phyloP scores from a whole-genome alignment of 2,797 vertebrate genomes.

The Acanthurus leucopareius region DNA sequence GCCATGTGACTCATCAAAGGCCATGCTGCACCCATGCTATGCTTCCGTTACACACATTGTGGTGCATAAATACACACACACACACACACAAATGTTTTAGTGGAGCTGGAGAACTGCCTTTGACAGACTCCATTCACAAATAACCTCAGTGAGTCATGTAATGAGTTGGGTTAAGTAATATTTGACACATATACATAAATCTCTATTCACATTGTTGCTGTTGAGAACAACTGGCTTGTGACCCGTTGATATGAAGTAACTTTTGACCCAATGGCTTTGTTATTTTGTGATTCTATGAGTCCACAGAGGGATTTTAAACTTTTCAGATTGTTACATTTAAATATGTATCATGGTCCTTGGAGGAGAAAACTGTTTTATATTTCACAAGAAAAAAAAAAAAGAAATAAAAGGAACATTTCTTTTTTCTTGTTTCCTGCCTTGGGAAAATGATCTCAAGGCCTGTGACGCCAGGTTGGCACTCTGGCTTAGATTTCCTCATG shows the following conservation, averaged over 20 bases:
- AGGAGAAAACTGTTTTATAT: background rate
- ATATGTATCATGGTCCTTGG: too few species aligned
- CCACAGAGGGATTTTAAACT: too few species aligned
- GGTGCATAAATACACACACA: constrained; percentile 17
- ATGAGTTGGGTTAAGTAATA: constrained; percentile 46
- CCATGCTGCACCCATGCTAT: constrained; percentile 72
- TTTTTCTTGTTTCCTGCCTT: background rate
- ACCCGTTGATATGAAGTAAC: background rate
- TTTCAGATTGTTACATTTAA: too few species aligned
- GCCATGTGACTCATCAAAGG: constrained; percentile 83
- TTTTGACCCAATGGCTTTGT: background rate
- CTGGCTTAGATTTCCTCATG: constrained; percentile 2
- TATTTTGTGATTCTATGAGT: background rate
- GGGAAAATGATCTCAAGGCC: too few species aligned
- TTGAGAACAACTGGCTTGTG: background rate
- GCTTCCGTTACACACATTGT: constrained; percentile 58
- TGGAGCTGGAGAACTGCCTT: constrained; percentile 35
- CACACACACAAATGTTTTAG: constrained; percentile 29
- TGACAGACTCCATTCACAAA: constrained; percentile 71
- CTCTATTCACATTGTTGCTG: constrained; percentile 1
- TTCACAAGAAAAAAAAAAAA: background rate
- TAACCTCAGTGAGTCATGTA: constrained; percentile 74
- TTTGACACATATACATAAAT: constrained; percentile 50
- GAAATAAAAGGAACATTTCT: background rate
- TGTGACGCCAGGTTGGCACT: background rate